These are phyloP conservation scores for Parotia lawesii DNA, from an alignment of 2,113 vertebrate genomes.

Conservation along the genomic window DNA sequence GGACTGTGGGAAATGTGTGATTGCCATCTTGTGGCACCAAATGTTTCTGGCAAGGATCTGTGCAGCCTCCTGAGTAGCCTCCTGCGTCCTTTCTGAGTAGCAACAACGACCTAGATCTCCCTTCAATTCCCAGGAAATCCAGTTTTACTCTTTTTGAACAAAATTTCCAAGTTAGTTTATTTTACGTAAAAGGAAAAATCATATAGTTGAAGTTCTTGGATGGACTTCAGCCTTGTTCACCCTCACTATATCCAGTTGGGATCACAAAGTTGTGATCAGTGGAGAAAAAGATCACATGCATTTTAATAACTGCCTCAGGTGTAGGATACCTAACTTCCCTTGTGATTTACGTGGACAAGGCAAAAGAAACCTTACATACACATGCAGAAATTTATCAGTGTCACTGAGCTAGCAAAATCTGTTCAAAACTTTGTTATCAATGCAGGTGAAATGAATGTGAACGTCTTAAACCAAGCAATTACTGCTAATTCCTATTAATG, in stretches of 20 bases:
- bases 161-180: background rate
- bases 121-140: background rate
- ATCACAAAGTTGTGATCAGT: background rate
- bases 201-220: background rate
- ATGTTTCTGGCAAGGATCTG: background rate
- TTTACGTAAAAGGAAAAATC: background rate
- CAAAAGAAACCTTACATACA: background rate
- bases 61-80: background rate
- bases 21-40: slow-evolving; percentile 57
- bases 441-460: background rate
- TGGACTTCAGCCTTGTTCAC: background rate
- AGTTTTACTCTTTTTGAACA: background rate
- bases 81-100: background rate
- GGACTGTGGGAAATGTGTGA: background rate
- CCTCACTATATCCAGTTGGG: background rate
- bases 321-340: background rate
- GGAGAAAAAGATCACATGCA: background rate
- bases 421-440: background rate
- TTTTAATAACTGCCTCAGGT: background rate
- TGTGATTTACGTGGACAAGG: background rate
- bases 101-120: background rate
- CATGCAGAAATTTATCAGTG: background rate
- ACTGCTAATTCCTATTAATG: background rate
- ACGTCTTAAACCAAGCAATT: background rate
- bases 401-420: background rate